phyloP scores from a whole-genome alignment of 2,888 invertebrate species.

The Cactoblastis cactorum region DNA sequence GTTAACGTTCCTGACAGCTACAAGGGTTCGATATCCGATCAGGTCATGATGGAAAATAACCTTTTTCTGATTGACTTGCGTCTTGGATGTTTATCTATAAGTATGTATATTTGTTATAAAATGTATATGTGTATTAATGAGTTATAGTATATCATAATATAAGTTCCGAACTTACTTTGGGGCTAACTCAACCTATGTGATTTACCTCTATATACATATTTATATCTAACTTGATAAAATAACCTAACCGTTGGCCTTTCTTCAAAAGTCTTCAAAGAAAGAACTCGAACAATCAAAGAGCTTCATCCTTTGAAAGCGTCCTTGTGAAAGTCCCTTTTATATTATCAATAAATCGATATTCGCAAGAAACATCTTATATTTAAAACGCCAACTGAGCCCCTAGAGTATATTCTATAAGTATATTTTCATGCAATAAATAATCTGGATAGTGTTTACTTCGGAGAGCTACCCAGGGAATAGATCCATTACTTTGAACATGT shows the following conservation, averaged over 20 bases:
- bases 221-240: too few relatives aligned
- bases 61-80: too few relatives aligned
- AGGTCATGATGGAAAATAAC: too few relatives aligned
- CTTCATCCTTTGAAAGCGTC: background rate
- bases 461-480: background rate
- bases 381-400: background rate
- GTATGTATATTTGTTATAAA: too few relatives aligned
- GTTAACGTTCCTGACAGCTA: too few relatives aligned
- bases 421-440: constrained; percentile 9
- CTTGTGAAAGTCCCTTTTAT: background rate
- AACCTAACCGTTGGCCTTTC: background rate
- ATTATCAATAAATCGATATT: background rate
- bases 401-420: background rate
- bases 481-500: constrained; percentile 6
- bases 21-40: too few relatives aligned
- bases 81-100: too few relatives aligned
- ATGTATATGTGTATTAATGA: too few relatives aligned
- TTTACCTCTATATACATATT: too few relatives aligned
- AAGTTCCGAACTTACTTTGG: too few relatives aligned
- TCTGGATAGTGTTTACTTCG: constrained; percentile 1
- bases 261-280: background rate
- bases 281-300: background rate
- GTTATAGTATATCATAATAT: too few relatives aligned
- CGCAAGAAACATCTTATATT: constrained; percentile 2
- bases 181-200: too few relatives aligned